Percentiles rank a stretch among this genome's conserved stretches.
phyloP scores from a whole-genome alignment of 2,797 vertebrate genomes.

The Heterohyrax brucei region DNA sequence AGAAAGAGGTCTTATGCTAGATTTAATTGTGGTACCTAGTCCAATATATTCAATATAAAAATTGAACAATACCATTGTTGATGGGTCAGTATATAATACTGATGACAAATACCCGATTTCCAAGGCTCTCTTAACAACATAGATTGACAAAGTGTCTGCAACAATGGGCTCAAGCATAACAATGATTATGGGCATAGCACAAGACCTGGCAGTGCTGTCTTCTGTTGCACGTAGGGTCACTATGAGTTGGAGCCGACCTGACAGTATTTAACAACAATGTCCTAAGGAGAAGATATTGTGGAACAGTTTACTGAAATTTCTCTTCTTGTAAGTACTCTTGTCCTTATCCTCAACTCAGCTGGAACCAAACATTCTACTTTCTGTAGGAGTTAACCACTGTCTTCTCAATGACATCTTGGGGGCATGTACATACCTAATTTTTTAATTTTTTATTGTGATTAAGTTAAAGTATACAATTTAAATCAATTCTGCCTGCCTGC shows the following conservation, averaged over 20 bases:
- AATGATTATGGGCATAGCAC: no score
- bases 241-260: no score
- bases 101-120: background rate
- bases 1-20: background rate
- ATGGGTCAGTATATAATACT: background rate
- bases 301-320: background rate
- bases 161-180: no score
- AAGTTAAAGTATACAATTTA: no score
- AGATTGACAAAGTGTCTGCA: no score
- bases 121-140: background rate
- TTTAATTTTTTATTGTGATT: background rate
- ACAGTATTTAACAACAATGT: background rate
- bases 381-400: background rate
- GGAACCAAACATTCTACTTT: background rate
- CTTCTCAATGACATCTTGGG: background rate
- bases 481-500: no score
- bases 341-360: background rate
- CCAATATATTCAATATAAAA: background rate
- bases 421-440: background rate
- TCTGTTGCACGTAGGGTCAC: no score
- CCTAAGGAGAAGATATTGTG: constrained; percentile 18
- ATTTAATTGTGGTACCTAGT: background rate
- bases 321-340: background rate
- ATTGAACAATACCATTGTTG: background rate
- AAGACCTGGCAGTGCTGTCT: no score